Conservation (phyloP, 2,888 invertebrate genomes). For the Drosophila tripunctata region DNA sequence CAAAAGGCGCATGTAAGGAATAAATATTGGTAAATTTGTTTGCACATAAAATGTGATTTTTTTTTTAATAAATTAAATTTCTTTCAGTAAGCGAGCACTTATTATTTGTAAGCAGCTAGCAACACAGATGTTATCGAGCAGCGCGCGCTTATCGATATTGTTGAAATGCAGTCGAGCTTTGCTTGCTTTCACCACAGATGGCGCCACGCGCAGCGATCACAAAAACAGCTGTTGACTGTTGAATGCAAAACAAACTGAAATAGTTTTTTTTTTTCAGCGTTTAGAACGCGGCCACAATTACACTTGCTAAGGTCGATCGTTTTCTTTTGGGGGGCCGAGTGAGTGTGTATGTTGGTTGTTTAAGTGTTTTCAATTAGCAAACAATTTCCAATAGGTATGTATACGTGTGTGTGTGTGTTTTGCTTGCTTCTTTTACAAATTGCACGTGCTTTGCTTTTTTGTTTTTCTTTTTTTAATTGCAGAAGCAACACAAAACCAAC, state of each 20-base stretch:
- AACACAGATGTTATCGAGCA: neutral
- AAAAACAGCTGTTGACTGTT: constrained; percentile 58
- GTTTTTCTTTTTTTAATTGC: no score
- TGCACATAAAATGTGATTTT: neutral
- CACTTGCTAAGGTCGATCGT: constrained; percentile 52
- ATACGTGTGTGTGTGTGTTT: neutral
- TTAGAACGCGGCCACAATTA: constrained; percentile 41
- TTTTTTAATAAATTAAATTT: neutral
- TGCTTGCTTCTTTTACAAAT: neutral
- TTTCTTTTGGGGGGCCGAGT: constrained; percentile 45
- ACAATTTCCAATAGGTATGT: constrained; percentile 31
- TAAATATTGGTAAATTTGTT: no score
- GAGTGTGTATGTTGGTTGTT: no score
- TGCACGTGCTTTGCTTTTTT: neutral
- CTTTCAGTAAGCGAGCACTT: no score
- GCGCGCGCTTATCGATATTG: neutral
- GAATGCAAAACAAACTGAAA: constrained; percentile 50
- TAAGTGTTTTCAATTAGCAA: constrained; percentile 22
- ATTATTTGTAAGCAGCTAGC: no score
- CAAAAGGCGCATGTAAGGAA: no score
- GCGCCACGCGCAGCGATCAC: constrained; percentile 42
- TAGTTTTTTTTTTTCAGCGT: no score
- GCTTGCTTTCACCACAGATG: constrained; percentile 7
- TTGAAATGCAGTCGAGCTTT: no score
- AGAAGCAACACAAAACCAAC: constrained; percentile 2